Evolutionary conservation across 2,113 vertebrate genomes (phyloP).

Genomic region (Puffinus mauretanicus): DNA sequence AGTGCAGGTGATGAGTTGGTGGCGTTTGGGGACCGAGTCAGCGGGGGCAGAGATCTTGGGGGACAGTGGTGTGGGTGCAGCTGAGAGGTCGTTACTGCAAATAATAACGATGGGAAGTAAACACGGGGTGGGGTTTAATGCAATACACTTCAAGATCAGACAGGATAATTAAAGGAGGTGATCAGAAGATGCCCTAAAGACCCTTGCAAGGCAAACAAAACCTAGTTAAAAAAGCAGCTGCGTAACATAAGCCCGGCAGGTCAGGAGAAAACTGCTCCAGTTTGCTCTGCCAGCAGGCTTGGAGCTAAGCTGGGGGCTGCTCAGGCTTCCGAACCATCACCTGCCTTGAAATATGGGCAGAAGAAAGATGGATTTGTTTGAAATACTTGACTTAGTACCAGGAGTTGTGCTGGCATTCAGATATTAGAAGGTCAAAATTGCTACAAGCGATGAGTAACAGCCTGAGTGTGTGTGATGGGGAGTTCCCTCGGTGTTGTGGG

Average conservation of each 20-base stretch:
- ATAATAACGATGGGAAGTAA: neutral
- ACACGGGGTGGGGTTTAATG: fast-evolving
- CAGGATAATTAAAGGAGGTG: neutral
- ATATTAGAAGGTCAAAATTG: neutral
- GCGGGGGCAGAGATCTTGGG: neutral
- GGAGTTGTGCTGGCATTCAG: neutral
- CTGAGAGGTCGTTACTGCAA: neutral
- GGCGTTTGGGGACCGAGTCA: neutral
- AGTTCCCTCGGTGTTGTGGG: neutral
- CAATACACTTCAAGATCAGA: too few relatives aligned
- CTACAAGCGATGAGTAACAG: neutral
- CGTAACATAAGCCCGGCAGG: fast-evolving
- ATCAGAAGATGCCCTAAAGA: neutral
- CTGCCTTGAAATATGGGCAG: neutral
- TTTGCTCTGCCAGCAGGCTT: neutral
- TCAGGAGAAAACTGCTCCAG: too few relatives aligned
- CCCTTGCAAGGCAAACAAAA: neutral
- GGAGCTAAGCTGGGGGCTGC: neutral
- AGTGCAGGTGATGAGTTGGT: neutral
- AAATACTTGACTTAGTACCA: fast-evolving
- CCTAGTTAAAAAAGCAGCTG: neutral
- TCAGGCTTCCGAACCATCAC: too few relatives aligned
- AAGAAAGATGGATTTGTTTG: neutral
- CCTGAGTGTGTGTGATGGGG: too few relatives aligned
- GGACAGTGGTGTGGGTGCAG: neutral